Evolutionary conservation across 1,140 invertebrate species (phyloP), one percentile per base, ranked within the genome.

Genomic region (Sesamia nonagrioides): DNA sequence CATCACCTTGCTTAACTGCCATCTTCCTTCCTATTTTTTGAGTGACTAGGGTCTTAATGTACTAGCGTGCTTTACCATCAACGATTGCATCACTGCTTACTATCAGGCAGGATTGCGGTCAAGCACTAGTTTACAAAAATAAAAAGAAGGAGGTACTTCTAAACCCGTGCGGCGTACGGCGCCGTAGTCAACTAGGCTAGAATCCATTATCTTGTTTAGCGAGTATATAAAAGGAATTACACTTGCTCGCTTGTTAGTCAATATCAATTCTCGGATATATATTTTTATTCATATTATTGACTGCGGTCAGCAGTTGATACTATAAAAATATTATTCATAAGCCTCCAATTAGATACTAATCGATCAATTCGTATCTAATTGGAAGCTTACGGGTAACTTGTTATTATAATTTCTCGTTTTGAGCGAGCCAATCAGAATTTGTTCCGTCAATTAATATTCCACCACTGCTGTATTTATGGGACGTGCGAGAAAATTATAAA

Each of bases 361-460:
- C 27, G 18, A 50, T 18, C 75, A 58, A 84, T 80, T 84, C 78
- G 61, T 74, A 79, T 86, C 75, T 89, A 87, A 90, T 92, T 91
- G 89, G 88, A 77, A 80, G 88, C 87, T 92, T 88, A 50, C 13
- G 45, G n/a, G 45, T 50, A 86, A 85, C 48, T 88, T 84, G 82
- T 86, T 79, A 91, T 88, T 86, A 84, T 81, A 77, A 84, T 86
- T 82, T 84, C 81, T 76, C 68, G 42, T 61, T 80, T 66, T 66
- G 56, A 81, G 77, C 35, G 72, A 45, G 60, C 37, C 68, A 83
- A 72, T 84, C 35, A 68, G 76, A 84, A 82, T 85, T 82, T 82
- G 18, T 81, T 48, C 17, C 74, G 33, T 61, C 77, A 84, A 82
- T 84, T 75, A 84, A 82, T 77, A 82, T 84, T 82, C 68, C 17